Evolutionary conservation across 1,140 invertebrate species (phyloP).

Genomic region (Vanessa tameamea): DNA sequence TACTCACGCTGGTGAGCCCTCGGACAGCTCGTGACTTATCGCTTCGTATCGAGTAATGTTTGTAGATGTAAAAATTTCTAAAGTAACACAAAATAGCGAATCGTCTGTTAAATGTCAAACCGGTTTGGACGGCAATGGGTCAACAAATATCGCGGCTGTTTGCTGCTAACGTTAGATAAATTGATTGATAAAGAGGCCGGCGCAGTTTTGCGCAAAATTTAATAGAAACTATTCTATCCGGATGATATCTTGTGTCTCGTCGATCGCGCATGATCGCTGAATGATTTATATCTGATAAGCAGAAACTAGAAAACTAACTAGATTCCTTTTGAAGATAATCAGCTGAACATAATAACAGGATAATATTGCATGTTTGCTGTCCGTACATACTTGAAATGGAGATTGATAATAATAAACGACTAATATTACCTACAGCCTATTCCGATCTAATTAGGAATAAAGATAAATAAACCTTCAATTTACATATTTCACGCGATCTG

Average conservation of each 20-base stretch:
- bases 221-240: constrained; percentile 68
- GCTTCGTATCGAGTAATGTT: constrained; percentile 18
- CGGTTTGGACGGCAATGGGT: constrained; percentile 59
- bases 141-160: constrained; percentile 66
- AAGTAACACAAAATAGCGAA: constrained; percentile 54
- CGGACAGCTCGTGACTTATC: background rate
- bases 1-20: background rate
- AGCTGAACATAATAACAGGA: constrained; percentile 16
- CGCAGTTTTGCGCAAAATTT: constrained; percentile 66
- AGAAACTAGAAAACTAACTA: constrained; percentile 44
- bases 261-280: constrained; percentile 45
- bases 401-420: background rate
- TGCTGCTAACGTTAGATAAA: constrained; percentile 67
- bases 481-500: too few species aligned
- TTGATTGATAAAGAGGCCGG: constrained; percentile 71
- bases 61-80: constrained; percentile 40
- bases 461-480: too few species aligned
- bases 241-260: constrained; percentile 51
- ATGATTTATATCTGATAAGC: constrained; percentile 51
- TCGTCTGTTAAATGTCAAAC: constrained; percentile 59
- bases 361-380: constrained; percentile 10
- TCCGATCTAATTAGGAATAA: too few species aligned
- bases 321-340: constrained; percentile 31
- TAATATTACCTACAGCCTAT: background rate
- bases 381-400: background rate